Base-by-base conservation (phyloP, 2,797 vertebrate genomes). In the Anas bernieri region DNA sequence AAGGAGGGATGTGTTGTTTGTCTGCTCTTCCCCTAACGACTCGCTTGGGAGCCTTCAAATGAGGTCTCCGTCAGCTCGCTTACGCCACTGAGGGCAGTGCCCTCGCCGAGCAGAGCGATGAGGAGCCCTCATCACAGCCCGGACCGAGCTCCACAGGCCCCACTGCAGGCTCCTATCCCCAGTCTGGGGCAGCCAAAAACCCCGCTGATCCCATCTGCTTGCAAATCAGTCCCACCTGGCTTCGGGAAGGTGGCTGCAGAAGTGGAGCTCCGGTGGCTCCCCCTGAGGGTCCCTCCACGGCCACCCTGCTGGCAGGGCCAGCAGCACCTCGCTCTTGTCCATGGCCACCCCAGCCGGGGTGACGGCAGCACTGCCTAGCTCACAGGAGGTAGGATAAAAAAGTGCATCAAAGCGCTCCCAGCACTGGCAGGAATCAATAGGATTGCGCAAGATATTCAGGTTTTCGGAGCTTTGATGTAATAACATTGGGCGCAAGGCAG, bases 101-200 rank as follows among this genome's bases (percentile, higher is more conserved):
- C 39, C 62, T 26, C 1, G 0, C 92, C 12, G 48, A 1, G 39
- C 62, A 21, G 28, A 48, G 10, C 0, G 0, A 0, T 0, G 33
- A 6, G 3, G 45, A 33, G 33, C 81, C 55, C 37, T 23, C 28
- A 28, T 21, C 8, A 41, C 18, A 2, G 28, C 26, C 14, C 5
- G 1, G 0, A 13, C 20, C 0, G 1, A 23, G 30, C 81, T 55
- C 55, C 4, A 0, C 63, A 2, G 56, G 30, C 35, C 3, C 23
- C 61, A 72, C 2, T n/a, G n/a, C 35, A 23, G 35, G 39, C 31
- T 68, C 54, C 55, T 8, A 1, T 45, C 12, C 12, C 54, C 66
- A 7, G 8, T 3, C 31, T 1, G 1, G 55, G 23, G 20, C 48
- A n/a, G 77, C 50, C 26, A 4, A 39, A 18, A 54, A 28, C 59